Evolutionary conservation across 2,888 invertebrate species (phyloP).

Genomic region (Pherbina coryleti): DNA sequence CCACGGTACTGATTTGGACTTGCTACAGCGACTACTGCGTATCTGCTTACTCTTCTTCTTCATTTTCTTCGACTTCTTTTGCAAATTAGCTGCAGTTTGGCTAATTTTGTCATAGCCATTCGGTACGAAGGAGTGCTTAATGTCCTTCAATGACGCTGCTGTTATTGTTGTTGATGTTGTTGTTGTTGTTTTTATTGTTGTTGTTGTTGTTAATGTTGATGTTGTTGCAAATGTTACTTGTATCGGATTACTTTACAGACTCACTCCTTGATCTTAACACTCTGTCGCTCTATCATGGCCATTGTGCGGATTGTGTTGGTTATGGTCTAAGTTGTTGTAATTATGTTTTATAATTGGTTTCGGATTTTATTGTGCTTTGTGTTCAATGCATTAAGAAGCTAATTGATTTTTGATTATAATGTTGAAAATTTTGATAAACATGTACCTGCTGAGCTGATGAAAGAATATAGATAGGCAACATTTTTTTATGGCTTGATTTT

Average conservation of each 20-base stretch:
- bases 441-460: no score
- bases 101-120: constrained; percentile 18
- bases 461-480: no score
- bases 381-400: not conserved
- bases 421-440: no score
- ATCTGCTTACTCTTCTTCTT: no score
- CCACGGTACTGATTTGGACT: not conserved
- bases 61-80: not conserved
- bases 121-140: not conserved
- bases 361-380: not conserved
- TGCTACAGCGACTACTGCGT: not conserved
- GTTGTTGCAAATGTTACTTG: not conserved
- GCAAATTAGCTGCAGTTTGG: constrained; percentile 19
- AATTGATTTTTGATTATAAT: constrained; percentile 18
- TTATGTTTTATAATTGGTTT: constrained; percentile 9
- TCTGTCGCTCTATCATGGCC: not conserved
- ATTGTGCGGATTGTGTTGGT: not conserved
- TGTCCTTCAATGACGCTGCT: constrained; percentile 5
- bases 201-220: not conserved
- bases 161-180: not conserved
- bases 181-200: not conserved
- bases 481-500: no score
- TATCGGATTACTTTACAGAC: not conserved
- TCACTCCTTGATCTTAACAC: not conserved
- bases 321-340: constrained; percentile 33